phyloP scores from a whole-genome alignment of 2,797 vertebrate species.

The Spatula versicolor region DNA sequence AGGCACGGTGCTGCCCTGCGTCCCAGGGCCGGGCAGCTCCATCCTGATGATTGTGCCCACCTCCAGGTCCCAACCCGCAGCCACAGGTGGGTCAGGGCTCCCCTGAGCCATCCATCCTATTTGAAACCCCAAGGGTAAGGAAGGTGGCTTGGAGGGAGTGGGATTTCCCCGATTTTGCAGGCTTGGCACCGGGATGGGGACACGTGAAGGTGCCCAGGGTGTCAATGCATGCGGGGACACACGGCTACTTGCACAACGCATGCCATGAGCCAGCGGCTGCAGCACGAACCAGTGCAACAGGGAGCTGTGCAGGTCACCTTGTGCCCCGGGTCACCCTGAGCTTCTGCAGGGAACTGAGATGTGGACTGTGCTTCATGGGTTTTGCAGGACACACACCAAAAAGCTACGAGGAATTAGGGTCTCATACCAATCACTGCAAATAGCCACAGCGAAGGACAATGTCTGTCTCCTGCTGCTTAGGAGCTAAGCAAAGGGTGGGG shows the following conservation, averaged over 20 bases:
- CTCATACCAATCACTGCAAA: not conserved
- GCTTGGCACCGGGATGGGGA: not conserved
- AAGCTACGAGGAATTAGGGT: not conserved
- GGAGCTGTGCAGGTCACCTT: not conserved
- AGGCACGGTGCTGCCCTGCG: not conserved
- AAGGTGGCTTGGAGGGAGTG: not conserved
- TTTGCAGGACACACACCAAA: not conserved
- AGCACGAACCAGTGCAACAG: rapidly evolving
- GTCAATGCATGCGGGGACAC: rapidly evolving
- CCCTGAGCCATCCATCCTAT: not conserved
- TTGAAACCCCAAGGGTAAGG: not conserved
- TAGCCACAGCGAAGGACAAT: not conserved
- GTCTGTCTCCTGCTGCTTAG: not conserved
- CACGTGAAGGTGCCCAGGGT: not conserved
- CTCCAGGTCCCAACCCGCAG: not conserved
- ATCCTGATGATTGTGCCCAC: not conserved
- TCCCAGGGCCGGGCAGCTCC: not conserved
- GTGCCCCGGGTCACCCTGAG: not conserved
- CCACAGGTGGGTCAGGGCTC: not conserved
- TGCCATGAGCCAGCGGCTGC: not conserved
- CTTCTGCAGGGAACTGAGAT: not conserved
- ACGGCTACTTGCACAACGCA: not conserved
- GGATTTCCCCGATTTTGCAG: not conserved
- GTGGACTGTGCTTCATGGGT: not conserved
- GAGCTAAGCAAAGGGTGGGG: not conserved